A percentile compares a stretch with the other conserved stretches of the same genome.
phyloP scores from a whole-genome alignment of 1,140 invertebrate species.

The Orius laevigatus region DNA sequence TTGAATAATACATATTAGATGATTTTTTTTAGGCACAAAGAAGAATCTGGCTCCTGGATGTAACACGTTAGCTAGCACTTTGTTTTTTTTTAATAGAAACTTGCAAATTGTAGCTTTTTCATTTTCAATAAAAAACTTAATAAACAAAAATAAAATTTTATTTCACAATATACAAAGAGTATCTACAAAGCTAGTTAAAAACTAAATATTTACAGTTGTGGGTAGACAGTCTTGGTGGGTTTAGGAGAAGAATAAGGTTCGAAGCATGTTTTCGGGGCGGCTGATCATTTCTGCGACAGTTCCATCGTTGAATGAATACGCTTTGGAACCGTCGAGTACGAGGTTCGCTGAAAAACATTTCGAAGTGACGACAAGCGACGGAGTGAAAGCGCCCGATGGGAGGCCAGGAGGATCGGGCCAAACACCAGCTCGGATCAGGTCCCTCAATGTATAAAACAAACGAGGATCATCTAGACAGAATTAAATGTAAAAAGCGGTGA shows the following conservation, averaged over 20 bases:
- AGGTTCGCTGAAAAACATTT: conserved; percentile 86
- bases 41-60: too few relatives aligned
- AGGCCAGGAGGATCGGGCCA: conserved; percentile 53
- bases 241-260: conserved; percentile 33
- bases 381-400: conserved; percentile 45
- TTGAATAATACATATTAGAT: too few relatives aligned
- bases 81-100: too few relatives aligned
- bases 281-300: conserved; percentile 70
- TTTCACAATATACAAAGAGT: too few relatives aligned
- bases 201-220: too few relatives aligned
- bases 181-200: too few relatives aligned
- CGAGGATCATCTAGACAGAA: conserved; percentile 41
- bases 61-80: too few relatives aligned
- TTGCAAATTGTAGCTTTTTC: too few relatives aligned
- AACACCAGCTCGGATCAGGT: conserved; percentile 69
- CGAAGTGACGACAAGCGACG: conserved; percentile 60
- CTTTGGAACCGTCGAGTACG: conserved; percentile 92
- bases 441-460: conserved; percentile 81
- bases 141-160: too few relatives aligned
- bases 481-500: neutral
- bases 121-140: too few relatives aligned
- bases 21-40: too few relatives aligned
- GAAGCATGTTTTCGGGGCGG: conserved; percentile 68
- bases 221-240: too few relatives aligned
- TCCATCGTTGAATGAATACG: conserved; percentile 89